These are phyloP conservation scores for Machimus atricapillus DNA, from an alignment of 2,888 invertebrate genomes.

Conservation along the genomic window DNA sequence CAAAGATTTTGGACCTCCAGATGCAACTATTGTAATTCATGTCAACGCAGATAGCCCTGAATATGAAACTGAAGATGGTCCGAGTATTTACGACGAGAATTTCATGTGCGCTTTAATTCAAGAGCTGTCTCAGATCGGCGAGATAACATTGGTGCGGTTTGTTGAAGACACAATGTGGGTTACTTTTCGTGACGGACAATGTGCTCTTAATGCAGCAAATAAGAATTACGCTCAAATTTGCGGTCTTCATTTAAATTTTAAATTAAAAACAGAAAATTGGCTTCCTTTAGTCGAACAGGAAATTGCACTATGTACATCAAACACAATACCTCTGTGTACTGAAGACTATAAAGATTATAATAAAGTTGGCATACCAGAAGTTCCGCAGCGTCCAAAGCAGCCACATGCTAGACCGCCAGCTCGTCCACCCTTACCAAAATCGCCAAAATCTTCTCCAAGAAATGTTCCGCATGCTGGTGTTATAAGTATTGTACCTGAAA, in stretches of 20 bases:
- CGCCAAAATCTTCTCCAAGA: constrained; percentile 64
- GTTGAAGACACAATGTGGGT: constrained; percentile 90
- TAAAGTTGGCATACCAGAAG: constrained; percentile 64
- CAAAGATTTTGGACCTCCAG: constrained; percentile 89
- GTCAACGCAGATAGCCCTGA: constrained; percentile 60
- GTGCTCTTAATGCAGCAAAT: constrained; percentile 78
- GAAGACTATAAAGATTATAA: constrained; percentile 56
- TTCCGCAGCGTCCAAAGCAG: constrained; percentile 60
- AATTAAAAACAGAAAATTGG: constrained; percentile 88
- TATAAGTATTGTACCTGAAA: constrained; percentile 63
- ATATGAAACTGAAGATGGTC: constrained; percentile 65
- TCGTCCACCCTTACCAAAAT: constrained; percentile 66
- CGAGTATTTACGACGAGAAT: constrained; percentile 78
- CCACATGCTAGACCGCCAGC: constrained; percentile 66
- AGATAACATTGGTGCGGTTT: constrained; percentile 89
- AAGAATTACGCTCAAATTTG: constrained; percentile 69
- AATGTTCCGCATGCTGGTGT: constrained; percentile 65
- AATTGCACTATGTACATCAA: constrained; percentile 82
- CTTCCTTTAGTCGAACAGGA: constrained; percentile 80
- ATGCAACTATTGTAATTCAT: constrained; percentile 87
- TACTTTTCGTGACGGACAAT: constrained; percentile 89
- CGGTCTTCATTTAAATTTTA: constrained; percentile 72
- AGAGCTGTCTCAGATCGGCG: constrained; percentile 83
- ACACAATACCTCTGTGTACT: constrained; percentile 78
- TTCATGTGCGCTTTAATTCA: constrained; percentile 81